Percentiles rank a stretch among this genome's conserved stretches.
These are phyloP conservation scores for Sturnus vulgaris DNA, from an alignment of 2,113 vertebrate genomes.

Conservation along the genomic window DNA sequence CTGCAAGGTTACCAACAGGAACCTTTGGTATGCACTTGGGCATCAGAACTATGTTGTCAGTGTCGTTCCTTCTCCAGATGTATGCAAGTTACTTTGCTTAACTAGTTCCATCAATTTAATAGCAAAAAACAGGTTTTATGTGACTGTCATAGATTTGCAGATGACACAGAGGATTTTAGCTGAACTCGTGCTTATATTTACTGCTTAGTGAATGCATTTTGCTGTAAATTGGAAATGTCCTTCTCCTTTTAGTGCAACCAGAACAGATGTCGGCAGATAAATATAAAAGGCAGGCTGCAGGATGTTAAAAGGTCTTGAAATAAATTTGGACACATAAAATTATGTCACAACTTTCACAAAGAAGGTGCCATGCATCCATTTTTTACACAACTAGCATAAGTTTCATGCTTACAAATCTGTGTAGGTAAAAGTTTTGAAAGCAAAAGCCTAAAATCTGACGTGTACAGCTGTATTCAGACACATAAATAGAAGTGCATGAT, in stretches of 20 bases:
- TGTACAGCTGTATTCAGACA: background rate
- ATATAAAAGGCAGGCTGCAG: background rate
- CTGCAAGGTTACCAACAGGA: background rate
- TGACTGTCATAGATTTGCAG: background rate
- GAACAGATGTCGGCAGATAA: background rate
- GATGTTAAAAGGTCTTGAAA: conserved; percentile 6
- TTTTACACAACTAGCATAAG: background rate
- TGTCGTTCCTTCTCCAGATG: background rate
- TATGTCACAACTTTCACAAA: background rate
- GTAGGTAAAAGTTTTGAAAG: background rate
- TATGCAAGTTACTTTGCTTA: background rate
- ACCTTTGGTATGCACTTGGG: background rate
- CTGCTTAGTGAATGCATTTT: background rate
- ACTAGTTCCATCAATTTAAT: background rate
- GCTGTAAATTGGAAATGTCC: background rate
- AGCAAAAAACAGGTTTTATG: background rate
- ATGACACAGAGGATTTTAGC: background rate
- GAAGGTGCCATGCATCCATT: background rate
- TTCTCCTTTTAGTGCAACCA: background rate
- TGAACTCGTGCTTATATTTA: background rate
- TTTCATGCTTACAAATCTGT: background rate
- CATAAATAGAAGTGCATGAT: background rate
- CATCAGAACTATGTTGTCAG: background rate
- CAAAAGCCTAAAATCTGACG: background rate
- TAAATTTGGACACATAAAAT: background rate